Evolutionary conservation across 2,113 vertebrate genomes (phyloP), one percentile per base, ranked within the genome.

Genomic region (Phodopus roborovskii): DNA sequence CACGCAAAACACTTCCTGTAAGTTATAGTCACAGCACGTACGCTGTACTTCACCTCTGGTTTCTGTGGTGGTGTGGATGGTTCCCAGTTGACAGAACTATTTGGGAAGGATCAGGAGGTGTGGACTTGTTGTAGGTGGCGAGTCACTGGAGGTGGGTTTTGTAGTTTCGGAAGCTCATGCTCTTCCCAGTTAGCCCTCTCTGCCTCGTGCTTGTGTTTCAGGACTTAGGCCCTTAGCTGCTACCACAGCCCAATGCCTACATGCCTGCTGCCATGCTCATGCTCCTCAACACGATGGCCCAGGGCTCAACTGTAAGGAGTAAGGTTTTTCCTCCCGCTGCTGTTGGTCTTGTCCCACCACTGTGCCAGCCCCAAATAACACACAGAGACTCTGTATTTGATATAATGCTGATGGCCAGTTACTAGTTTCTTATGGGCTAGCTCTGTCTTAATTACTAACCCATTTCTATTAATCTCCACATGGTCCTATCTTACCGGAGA

Each of bases 1-100:
- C 2, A 0, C 53, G 42, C 3, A 12, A 39, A 42, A 70, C 2
- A 1, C 26, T 75, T 58, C 3, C 36, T 48, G 3, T 77, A 48
- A 56, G 9, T 20, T 39, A 3, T 84, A 53, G 62, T 82, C 6
- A 45, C n/a, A 45, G 60, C 83, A 70, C 1, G 2, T 11, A 19
- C 36, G 62, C 17, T 48, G 28, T 33, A 9, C 4, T 77, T 89
- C 60, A 50, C 36, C 7, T 53, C 39, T 58, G 20, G 10, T 90
- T 64, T 53, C 62, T 22, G 36, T 82, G 33, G n/a, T 24, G 26
- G 13, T 77, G 6, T 56, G 79, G n/a, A 58, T 58, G 60, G 56
- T 82, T 3, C 7, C 56, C 36, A 60, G 22, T 7, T n/a, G 8
- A 4, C 53, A 36, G 78, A 56, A 81, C 53, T 81, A 19, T 58